These are phyloP conservation scores for Lagodon rhomboides DNA, from an alignment of 2,797 vertebrate species.

Conservation along the genomic window DNA sequence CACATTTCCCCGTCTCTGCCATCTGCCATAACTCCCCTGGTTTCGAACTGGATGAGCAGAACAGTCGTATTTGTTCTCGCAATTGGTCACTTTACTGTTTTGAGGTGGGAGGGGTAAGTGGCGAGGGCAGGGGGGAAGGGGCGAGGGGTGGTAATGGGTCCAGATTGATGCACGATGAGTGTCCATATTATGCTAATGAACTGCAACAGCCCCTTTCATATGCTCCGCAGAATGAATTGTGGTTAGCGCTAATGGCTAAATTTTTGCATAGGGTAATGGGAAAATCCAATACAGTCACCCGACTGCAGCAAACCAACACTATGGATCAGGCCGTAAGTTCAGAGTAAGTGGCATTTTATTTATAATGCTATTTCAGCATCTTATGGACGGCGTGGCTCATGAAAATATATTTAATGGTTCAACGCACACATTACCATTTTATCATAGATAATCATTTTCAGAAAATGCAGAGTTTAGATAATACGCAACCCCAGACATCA, in stretches of 20 bases:
- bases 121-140: not conserved
- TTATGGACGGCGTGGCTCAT: not conserved
- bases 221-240: conserved; percentile 73
- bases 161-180: conserved; percentile 78
- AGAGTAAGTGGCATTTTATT: conserved; percentile 39
- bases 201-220: conserved; percentile 73
- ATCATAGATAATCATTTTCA: conserved; percentile 20
- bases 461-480: no score
- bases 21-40: conserved; percentile 69
- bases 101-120: conserved; percentile 37
- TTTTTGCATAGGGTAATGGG: conserved; percentile 70
- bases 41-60: conserved; percentile 64
- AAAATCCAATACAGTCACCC: conserved; percentile 49
- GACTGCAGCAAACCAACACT: conserved; percentile 38
- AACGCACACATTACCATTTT: conserved; percentile 46
- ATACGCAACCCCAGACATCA: no score
- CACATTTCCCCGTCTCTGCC: conserved; percentile 60
- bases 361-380: conserved; percentile 32
- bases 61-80: conserved; percentile 67
- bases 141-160: conserved; percentile 60
- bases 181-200: conserved; percentile 76
- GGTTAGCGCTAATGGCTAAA: conserved; percentile 70
- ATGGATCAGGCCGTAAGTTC: conserved; percentile 50
- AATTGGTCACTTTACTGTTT: conserved; percentile 58
- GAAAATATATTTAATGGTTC: conserved; percentile 28